Conservation (phyloP, 2,888 invertebrate genomes). For the Schrankia costaestrigalis region DNA sequence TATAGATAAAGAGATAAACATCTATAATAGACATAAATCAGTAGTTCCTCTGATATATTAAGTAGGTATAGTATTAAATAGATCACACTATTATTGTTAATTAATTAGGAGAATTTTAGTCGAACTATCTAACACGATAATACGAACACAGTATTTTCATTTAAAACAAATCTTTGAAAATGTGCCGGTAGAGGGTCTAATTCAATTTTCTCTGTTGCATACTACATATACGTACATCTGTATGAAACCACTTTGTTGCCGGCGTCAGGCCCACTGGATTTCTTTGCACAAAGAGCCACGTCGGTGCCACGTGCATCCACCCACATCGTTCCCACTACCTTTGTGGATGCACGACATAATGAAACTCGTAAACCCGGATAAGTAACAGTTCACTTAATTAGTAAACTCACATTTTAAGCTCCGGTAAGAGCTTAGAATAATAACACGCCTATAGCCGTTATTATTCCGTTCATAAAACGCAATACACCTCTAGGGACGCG, state of each 20-base stretch:
- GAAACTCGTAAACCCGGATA: conserved; percentile 20
- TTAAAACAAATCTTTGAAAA: too few species aligned
- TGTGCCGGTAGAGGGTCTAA: too few species aligned
- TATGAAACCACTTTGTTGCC: conserved; percentile 59
- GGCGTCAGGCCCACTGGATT: conserved; percentile 47
- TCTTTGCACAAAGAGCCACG: conserved; percentile 62
- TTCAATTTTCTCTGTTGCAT: conserved; percentile 27
- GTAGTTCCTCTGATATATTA: too few species aligned
- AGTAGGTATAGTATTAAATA: too few species aligned
- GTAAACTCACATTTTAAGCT: conserved; percentile 24
- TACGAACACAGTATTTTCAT: too few species aligned
- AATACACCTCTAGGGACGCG: conserved; percentile 57
- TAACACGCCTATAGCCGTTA: conserved; percentile 46
- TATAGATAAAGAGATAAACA: too few species aligned
- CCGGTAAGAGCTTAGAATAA: conserved; percentile 30
- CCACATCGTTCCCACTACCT: conserved; percentile 36
- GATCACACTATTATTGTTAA: too few species aligned
- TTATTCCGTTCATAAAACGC: conserved; percentile 60
- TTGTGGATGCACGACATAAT: conserved; percentile 41
- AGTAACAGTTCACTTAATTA: conserved; percentile 31
- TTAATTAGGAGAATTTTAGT: too few species aligned
- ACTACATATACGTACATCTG: conserved; percentile 1
- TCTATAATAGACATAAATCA: too few species aligned
- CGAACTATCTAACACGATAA: too few species aligned
- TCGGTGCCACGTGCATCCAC: conserved; percentile 43